Base-by-base conservation (phyloP, 2,113 vertebrate genomes). In the Eretmochelys imbricata region DNA sequence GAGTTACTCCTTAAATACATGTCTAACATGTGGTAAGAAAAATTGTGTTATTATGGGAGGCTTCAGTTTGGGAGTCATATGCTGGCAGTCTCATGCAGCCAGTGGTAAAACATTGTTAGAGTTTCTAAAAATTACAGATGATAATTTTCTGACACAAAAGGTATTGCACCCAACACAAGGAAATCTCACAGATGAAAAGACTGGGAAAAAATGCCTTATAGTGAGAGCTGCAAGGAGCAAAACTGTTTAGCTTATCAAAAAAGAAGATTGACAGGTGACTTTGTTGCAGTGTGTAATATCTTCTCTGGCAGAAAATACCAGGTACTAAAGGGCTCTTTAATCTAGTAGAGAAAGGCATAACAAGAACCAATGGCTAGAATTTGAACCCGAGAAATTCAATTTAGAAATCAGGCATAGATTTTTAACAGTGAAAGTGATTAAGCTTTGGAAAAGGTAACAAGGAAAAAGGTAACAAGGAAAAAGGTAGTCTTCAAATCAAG, bases 11-110 rank as follows among this genome's bases (percentile, higher is more conserved):
- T 93, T 76, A 20, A 19, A 4, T 78, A 59, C 85, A 3, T 25
- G 16, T 85, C 31, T 42, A 0, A 1, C 0, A 1, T 90, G 57
- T 38, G 51, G 49, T 79, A 17, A 31, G 38, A 20, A 0, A 2
- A 84, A 1, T 3, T 62, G 7, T n/a, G 1, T 82, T 57, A 19
- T 1, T 57, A 10, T 35, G 1, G 2, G 20, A 82, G 65, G n/a
- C 87, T 91, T 82, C 50, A 12, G 7, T 80, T 49, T 86, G 59
- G 57, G 59, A 90, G 49, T 22, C n/a, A 31, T 1, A 6, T 2
- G 2, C 19, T 80, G 54, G 27, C 87, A 80, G n/a, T 48, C 2
- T 88, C 5, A 0, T 4, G 1, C 17, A 59, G 24, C 7, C 8
- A 84, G 8, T 24, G 35, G 35, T 72, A 72, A 88, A 65, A 81